Percentiles rank a stretch among this genome's conserved stretches.
Evolutionary conservation across 2,888 invertebrate genomes (phyloP).

Genomic region (Volucella zonaria): DNA sequence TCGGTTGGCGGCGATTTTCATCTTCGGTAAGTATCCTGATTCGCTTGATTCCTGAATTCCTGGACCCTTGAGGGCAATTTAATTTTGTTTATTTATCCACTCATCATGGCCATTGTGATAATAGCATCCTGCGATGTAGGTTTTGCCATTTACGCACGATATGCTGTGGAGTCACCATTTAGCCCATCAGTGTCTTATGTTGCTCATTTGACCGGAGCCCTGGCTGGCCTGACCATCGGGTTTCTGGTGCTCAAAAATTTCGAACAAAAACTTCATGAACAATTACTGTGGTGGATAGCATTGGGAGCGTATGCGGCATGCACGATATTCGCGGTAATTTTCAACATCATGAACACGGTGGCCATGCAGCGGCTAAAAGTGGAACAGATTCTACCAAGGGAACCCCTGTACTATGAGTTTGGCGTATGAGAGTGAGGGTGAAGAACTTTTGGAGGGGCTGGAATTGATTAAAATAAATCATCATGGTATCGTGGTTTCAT

Average conservation of each 20-base stretch:
- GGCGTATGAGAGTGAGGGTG: conserved; percentile 75
- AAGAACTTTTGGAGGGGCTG: not conserved
- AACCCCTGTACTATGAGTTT: conserved; percentile 80
- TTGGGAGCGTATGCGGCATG: conserved; percentile 96
- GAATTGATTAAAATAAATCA: conserved; percentile 38
- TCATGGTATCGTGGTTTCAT: not conserved
- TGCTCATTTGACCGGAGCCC: conserved; percentile 96
- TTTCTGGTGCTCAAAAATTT: conserved; percentile 97
- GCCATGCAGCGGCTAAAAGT: conserved; percentile 78
- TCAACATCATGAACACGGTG: conserved; percentile 92
- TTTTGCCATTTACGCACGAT: conserved; percentile 96
- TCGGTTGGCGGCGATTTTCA: conserved; percentile 93
- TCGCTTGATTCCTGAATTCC: too few species aligned
- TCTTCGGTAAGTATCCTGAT: conserved; percentile 88
- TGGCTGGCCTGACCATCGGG: conserved; percentile 97
- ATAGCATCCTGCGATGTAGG: conserved; percentile 95
- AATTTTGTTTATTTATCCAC: conserved; percentile 57
- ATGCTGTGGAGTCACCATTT: conserved; percentile 86
- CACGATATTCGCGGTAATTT: conserved; percentile 95
- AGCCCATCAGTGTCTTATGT: conserved; percentile 94
- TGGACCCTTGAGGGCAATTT: conserved; percentile 38
- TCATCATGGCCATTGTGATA: conserved; percentile 44
- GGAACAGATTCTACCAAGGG: conserved; percentile 79
- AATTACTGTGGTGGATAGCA: conserved; percentile 97
- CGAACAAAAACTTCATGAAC: conserved; percentile 96